Base-by-base conservation (phyloP, 2,888 invertebrate genomes). In the Darwinula stevensoni region DNA sequence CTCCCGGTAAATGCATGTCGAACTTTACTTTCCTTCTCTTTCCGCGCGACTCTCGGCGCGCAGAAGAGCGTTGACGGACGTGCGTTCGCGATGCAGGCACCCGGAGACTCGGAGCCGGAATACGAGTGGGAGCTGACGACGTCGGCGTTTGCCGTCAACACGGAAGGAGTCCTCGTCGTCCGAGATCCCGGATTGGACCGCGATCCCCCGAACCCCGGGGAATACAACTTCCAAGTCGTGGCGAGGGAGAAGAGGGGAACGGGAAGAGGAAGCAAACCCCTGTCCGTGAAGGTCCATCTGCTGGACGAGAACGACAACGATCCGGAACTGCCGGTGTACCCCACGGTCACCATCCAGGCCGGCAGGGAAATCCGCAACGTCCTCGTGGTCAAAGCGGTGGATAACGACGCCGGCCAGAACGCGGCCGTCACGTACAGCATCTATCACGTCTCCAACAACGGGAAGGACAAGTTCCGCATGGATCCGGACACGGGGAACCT, bases 391-490 rank as follows among this genome's bases (percentile, higher is more conserved):
- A 64, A 67, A 44, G 82, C 78, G 1, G 64, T 65, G 6, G 82
- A 82, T 49, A 72, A 73, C 44, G 82, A 82, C 50, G 68, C 68
- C 46, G 78, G 73, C 36, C 65, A 69, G 45, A 78, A 80, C 51
- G 76, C 78, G 14, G 62, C 65, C 33, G 61, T 80, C 36, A 62
- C 64, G 26, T 84, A 76, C 55, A 69, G 69, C 42, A 74, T 84
- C 39, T 73, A 74, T 48, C 80, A 82, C 54, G 74, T 82, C 5
- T 78, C 80, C 37, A 82, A 80, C 52, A 78, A 78, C 50, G 82
- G 80, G 2, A 61, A 67, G 37, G 70, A 69, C 43, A 78, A 75
- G 51, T 82, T 84, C 49, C 62, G 63, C 43, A 76, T 84, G 42
- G 67, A 82, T 46, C 63, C 71, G 31, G 60, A 58, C 41, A 69